phyloP scores from a whole-genome alignment of 2,888 invertebrate genomes.

The Oscheius sp. region DNA sequence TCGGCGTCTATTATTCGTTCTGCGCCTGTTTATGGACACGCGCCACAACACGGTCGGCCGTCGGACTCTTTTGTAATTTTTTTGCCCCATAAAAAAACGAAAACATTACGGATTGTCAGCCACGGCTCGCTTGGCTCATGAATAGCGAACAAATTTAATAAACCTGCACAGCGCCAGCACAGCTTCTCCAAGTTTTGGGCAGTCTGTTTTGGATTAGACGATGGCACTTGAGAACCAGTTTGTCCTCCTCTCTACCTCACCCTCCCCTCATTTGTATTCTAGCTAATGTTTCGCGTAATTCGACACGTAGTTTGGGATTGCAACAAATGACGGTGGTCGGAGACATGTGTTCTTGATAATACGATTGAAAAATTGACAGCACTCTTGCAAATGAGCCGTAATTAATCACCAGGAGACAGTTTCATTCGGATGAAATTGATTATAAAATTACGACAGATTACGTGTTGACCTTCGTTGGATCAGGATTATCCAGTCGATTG shows the following conservation, averaged over 20 bases:
- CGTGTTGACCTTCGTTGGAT: too few species aligned
- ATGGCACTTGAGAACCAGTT: not conserved
- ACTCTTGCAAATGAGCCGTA: too few species aligned
- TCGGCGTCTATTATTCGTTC: conserved; percentile 18
- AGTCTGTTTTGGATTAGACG: not conserved
- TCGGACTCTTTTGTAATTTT: not conserved
- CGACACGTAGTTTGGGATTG: not conserved
- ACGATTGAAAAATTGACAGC: too few species aligned
- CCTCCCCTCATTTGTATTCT: not conserved
- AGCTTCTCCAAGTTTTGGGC: too few species aligned
- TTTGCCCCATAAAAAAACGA: not conserved
- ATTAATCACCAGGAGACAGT: too few species aligned
- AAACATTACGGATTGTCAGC: not conserved
- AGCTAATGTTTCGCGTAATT: not conserved
- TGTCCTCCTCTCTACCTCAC: not conserved
- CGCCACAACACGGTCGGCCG: conserved; percentile 1
- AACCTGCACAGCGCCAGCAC: conserved; percentile 8
- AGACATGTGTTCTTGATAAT: too few species aligned
- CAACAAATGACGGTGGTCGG: too few species aligned
- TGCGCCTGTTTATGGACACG: conserved; percentile 21
- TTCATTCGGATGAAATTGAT: too few species aligned
- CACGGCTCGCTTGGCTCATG: not conserved
- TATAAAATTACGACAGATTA: too few species aligned
- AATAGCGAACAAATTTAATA: conserved; percentile 13
- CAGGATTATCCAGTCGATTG: too few species aligned